Evolutionary conservation across 2,888 invertebrate genomes (phyloP).

Genomic region (Lasioglossum malachurum): DNA sequence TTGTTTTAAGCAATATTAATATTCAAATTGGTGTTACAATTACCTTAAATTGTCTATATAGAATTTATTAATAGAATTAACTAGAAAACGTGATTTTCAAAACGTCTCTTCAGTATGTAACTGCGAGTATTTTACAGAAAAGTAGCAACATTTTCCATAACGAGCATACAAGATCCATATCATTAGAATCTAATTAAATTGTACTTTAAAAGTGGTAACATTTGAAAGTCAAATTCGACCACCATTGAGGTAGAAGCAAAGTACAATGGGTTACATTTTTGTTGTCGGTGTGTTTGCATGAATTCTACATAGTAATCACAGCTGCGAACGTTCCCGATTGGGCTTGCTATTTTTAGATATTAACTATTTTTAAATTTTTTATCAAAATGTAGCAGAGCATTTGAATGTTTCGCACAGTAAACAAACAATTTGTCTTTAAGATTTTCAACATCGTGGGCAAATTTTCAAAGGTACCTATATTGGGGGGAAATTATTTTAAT

Average conservation of each 20-base stretch:
- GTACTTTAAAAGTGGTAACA: background rate
- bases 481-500: background rate
- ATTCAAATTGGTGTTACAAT: too few species aligned
- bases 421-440: background rate
- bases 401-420: background rate
- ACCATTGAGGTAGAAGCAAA: background rate
- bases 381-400: background rate
- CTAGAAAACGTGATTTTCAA: background rate
- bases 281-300: background rate
- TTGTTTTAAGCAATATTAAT: too few species aligned
- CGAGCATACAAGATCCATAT: background rate
- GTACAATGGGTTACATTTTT: background rate
- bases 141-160: background rate
- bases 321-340: background rate
- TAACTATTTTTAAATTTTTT: background rate
- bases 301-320: background rate
- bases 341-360: background rate
- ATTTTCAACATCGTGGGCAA: background rate
- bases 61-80: background rate
- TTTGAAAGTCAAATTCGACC: background rate
- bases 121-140: background rate
- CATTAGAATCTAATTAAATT: background rate
- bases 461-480: background rate
- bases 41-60: background rate
- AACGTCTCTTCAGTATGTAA: background rate